phyloP scores from a whole-genome alignment of 2,797 vertebrate genomes.

The Gephyroberyx darwinii region DNA sequence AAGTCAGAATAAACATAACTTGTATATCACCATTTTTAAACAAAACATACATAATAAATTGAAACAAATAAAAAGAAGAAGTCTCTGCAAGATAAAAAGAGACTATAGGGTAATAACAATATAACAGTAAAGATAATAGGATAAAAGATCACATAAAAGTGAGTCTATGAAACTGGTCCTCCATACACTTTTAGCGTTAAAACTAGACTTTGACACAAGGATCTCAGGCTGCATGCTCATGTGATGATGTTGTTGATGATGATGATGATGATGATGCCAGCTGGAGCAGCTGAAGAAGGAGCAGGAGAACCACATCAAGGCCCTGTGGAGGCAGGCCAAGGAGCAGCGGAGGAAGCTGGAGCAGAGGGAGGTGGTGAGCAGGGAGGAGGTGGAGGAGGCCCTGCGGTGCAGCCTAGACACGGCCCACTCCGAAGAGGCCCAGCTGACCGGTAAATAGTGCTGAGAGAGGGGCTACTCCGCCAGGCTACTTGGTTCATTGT shows the following conservation, averaged over 20 bases:
- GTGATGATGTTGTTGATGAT: background rate
- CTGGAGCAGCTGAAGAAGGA: conserved; percentile 71
- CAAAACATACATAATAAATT: too few species aligned
- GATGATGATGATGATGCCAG: background rate
- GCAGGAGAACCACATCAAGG: conserved; percentile 63
- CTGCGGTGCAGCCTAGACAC: conserved; percentile 76
- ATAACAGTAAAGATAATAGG: background rate
- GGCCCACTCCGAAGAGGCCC: conserved; percentile 72
- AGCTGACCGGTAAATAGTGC: conserved; percentile 75
- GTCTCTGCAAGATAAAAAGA: too few species aligned
- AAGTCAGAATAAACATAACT: too few species aligned
- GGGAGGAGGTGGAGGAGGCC: conserved; percentile 77
- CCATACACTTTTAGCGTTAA: too few species aligned
- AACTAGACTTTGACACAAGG: background rate
- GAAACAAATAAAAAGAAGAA: too few species aligned
- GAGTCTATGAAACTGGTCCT: too few species aligned
- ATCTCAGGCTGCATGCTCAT: too few species aligned
- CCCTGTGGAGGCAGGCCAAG: conserved; percentile 69
- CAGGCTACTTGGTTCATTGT: too few species aligned
- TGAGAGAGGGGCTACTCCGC: too few species aligned
- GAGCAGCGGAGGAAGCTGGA: conserved; percentile 68
- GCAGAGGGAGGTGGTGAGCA: conserved; percentile 62
- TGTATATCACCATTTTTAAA: too few species aligned
- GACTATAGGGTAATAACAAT: background rate
- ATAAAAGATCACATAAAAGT: background rate